A percentile compares a stretch with the other conserved stretches of the same genome.
phyloP scores from a whole-genome alignment of 2,888 invertebrate species.

The Rhagophthalmus giganteus region DNA sequence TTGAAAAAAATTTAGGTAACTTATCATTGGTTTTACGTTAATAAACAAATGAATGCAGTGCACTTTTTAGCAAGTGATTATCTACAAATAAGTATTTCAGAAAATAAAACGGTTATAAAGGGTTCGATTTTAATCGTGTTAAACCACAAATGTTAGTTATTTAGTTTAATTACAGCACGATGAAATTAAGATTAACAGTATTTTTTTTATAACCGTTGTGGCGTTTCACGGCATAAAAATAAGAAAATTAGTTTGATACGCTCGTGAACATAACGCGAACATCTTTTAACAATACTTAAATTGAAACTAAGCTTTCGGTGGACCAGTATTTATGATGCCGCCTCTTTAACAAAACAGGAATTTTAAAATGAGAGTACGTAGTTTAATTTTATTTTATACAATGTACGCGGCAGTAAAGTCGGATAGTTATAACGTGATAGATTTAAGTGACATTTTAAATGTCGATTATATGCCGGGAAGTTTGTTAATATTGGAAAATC shows the following conservation, averaged over 20 bases:
- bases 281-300: not conserved
- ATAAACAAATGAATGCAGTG: no score
- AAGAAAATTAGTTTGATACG: conserved; percentile 24
- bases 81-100: no score
- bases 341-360: not conserved
- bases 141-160: no score
- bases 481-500: conserved; percentile 59
- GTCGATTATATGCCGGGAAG: conserved; percentile 71
- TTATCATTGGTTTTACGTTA: no score
- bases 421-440: conserved; percentile 36
- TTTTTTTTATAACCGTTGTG: no score
- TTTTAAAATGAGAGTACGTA: not conserved
- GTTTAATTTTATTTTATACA: no score
- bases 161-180: not conserved
- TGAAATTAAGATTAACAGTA: not conserved
- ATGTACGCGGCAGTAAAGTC: no score
- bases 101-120: no score
- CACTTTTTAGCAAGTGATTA: no score
- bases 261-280: conserved; percentile 4
- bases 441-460: conserved; percentile 70
- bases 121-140: no score
- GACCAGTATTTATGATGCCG: no score
- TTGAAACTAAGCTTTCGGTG: not conserved
- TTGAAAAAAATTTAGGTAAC: no score
- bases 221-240: conserved; percentile 22